A percentile compares a stretch with the other conserved stretches of the same genome.
These are phyloP conservation scores for Phania funesta DNA, from an alignment of 2,888 invertebrate species.

Conservation along the genomic window DNA sequence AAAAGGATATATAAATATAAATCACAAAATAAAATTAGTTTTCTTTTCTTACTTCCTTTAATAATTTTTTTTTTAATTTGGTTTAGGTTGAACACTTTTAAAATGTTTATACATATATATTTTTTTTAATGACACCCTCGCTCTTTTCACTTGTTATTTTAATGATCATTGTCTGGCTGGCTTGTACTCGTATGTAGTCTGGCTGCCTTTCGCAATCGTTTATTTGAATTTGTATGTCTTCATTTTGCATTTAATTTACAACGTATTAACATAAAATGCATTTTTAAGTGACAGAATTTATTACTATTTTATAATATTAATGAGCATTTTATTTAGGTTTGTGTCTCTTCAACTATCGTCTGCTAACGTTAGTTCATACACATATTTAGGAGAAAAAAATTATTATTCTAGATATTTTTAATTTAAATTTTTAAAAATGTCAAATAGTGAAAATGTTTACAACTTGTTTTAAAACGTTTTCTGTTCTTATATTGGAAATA, in stretches of 20 bases:
- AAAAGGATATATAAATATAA: no score
- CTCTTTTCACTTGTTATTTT: constrained; percentile 6
- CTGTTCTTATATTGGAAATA: no score
- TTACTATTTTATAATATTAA: constrained; percentile 50
- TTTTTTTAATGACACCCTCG: constrained; percentile 12
- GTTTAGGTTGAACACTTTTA: background rate
- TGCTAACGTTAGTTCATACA: background rate
- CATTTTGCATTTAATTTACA: constrained; percentile 37
- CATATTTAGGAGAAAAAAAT: background rate
- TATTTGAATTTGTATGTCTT: constrained; percentile 41
- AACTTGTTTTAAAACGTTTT: no score
- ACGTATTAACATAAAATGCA: constrained; percentile 45
- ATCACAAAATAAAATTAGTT: no score
- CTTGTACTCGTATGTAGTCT: no score
- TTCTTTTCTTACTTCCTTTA: background rate
- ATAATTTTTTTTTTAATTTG: background rate
- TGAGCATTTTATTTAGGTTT: constrained; percentile 12
- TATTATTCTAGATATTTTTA: no score
- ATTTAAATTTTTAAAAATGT: no score
- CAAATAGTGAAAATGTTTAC: no score
- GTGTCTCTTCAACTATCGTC: background rate
- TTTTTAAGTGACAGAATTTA: constrained; percentile 56
- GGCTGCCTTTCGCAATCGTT: background rate
- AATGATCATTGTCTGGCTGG: constrained; percentile 18
- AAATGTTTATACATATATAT: background rate